phyloP scores from a whole-genome alignment of 1,140 invertebrate species.

The Propsilocerus akamusi region DNA sequence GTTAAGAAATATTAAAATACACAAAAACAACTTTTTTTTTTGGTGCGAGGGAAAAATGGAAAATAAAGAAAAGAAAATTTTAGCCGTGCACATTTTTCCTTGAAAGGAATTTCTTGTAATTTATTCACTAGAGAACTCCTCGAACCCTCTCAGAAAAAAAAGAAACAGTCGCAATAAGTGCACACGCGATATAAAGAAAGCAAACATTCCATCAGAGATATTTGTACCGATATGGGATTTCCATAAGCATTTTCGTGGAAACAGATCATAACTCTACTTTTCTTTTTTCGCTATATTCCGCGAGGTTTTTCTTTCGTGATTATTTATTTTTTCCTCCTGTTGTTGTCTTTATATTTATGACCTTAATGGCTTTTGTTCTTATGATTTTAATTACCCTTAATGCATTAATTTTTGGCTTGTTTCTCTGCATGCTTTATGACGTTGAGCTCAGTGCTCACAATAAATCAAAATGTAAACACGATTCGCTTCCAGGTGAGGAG shows the following conservation, averaged over 20 bases:
- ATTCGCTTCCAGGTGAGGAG: too few species aligned
- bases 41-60: background rate
- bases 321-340: background rate
- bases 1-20: conserved; percentile 1
- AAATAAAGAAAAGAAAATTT: background rate
- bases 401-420: background rate
- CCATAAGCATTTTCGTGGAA: background rate
- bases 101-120: too few species aligned
- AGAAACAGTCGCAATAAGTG: too few species aligned
- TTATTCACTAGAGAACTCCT: too few species aligned
- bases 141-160: too few species aligned
- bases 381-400: conserved; percentile 2
- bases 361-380: background rate
- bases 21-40: background rate
- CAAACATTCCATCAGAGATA: too few species aligned
- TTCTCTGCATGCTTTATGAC: background rate
- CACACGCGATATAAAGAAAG: too few species aligned
- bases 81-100: background rate
- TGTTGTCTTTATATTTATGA: background rate
- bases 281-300: background rate
- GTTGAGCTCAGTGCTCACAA: too few species aligned
- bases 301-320: background rate
- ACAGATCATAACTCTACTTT: conserved; percentile 2
- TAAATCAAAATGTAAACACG: too few species aligned
- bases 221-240: too few species aligned